Percentiles rank a stretch among this genome's conserved stretches.
phyloP scores from a whole-genome alignment of 2,113 vertebrate species.

The Dasyprocta punctata region DNA sequence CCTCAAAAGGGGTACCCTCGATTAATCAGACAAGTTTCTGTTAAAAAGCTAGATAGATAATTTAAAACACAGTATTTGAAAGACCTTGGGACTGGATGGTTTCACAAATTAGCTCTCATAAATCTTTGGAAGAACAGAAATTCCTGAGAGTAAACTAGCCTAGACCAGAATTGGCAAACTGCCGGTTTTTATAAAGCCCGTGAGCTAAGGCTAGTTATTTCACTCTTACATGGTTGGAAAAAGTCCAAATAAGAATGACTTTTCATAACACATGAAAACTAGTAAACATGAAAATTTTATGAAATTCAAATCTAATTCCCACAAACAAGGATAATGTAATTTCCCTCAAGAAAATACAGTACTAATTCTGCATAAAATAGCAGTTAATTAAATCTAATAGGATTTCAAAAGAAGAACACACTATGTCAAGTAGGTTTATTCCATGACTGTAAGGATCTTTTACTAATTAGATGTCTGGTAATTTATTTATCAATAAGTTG shows the following conservation, averaged over 20 bases:
- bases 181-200: neutral
- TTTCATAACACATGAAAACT: neutral
- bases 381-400: slow-evolving; percentile 2
- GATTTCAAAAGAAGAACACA: slow-evolving; percentile 29
- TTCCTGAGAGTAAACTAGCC: neutral
- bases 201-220: neutral
- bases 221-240: neutral
- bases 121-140: neutral
- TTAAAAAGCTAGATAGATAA: neutral
- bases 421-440: neutral
- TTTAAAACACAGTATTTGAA: neutral
- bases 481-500: neutral
- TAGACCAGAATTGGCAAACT: neutral
- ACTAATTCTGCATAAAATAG: slow-evolving; percentile 32
- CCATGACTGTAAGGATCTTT: neutral
- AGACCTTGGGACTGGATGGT: neutral
- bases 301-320: neutral
- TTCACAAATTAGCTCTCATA: neutral
- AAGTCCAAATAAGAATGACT: neutral
- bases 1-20: neutral
- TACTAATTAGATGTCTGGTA: neutral
- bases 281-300: neutral
- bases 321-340: neutral
- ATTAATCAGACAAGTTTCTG: neutral
- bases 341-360: neutral